A percentile compares a stretch with the other conserved stretches of the same genome.
Evolutionary conservation across 1,140 invertebrate species (phyloP).

Genomic region (Homarus americanus): DNA sequence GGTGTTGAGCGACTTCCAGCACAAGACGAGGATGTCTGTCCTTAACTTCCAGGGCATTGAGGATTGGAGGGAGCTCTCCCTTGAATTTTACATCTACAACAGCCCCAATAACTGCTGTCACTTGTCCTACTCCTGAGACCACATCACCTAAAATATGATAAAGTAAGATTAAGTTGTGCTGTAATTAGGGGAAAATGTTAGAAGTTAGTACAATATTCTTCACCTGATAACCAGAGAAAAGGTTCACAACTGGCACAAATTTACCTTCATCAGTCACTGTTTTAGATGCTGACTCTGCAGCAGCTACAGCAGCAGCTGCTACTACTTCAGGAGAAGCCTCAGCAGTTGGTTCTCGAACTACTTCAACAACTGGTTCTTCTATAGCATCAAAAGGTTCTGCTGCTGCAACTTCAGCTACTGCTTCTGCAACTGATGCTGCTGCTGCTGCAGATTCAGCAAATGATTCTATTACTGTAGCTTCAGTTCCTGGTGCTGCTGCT

Average conservation of each 20-base stretch:
- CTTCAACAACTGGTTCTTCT: conserved; percentile 6
- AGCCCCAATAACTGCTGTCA: conserved; percentile 98
- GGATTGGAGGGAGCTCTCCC: conserved; percentile 95
- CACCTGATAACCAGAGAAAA: too few species aligned
- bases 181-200: too few species aligned
- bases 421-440: neutral
- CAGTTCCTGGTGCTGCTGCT: conserved; percentile 7
- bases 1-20: conserved; percentile 91
- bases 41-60: conserved; percentile 94
- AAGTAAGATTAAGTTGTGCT: too few species aligned
- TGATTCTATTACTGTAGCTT: neutral
- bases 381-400: neutral
- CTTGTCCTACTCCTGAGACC: conserved; percentile 81
- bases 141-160: neutral
- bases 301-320: neutral
- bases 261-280: conserved; percentile 13
- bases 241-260: neutral
- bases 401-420: neutral
- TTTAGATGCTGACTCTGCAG: conserved; percentile 6
- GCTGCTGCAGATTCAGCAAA: conserved; percentile 6
- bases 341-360: neutral
- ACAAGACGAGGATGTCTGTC: conserved; percentile 87
- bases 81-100: conserved; percentile 99
- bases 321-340: neutral
- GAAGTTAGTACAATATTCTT: too few species aligned